Evolutionary conservation across 1,140 invertebrate genomes (phyloP), one percentile per base, ranked within the genome.

Genomic region (Drosophila oshimai): DNA sequence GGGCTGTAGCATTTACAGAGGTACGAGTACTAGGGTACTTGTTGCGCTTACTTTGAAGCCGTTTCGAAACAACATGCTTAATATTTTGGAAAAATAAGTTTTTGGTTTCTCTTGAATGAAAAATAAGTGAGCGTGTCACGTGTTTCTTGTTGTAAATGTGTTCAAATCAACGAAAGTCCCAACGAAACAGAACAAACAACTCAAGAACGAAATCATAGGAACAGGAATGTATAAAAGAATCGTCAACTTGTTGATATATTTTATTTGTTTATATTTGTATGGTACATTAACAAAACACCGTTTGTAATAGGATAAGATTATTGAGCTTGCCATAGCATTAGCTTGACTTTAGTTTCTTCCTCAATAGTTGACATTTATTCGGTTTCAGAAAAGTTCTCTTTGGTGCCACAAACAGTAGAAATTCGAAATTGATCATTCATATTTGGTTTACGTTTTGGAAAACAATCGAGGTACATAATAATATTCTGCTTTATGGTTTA

Each of bases 371-470:
- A 70, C 51, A 70, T 69, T 65, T 67, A 39, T 76, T 90, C 77
- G 90, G 93, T 93, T 93, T 93, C 93, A 93, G 93, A 93, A 94
- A 93, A 93, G 93, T 93, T 93, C 93, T 93, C 93, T 93, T 92
- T 91, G 91, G 92, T 92, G 92, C 93, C 93, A 93, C 92, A 93
- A 93, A 93, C 92, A 81, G 84, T 89, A 80, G 60, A 90, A 89
- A 84, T 86, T 80, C 57, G 17, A 86, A 81, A 80, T 86, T 72
- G 80, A 73, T 73, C 22, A 73, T 62, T 53, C 29, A 34, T 36
- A 26, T 77, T 78, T 50, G 57, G 67, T 57, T 60, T 70, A 47
- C 53, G 33, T 17, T 17, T 72, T 61, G 60, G 31, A 76, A 75
- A 81, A 50, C 29, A 81, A 55, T 64, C 54, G 20, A 64, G 61